Conservation (phyloP, 2,113 vertebrate genomes). For the Daboia siamensis region DNA sequence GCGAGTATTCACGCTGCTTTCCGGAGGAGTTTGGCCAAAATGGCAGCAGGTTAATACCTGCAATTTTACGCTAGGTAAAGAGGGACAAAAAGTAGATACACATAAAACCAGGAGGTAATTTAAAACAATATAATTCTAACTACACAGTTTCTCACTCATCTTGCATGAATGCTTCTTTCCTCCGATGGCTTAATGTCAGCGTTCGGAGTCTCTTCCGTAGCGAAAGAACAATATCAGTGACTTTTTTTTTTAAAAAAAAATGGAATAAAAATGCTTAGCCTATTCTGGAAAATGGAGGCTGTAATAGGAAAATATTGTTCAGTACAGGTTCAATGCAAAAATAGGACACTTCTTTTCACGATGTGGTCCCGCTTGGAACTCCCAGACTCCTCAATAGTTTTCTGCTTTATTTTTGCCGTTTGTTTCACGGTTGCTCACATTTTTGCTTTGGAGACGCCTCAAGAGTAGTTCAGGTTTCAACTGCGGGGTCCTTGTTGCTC, state of each 20-base stretch:
- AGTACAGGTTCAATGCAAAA: background rate
- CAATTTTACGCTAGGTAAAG: slow-evolving; percentile 70
- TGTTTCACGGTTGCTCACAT: too few species aligned
- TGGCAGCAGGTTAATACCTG: slow-evolving; percentile 63
- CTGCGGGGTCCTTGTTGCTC: too few species aligned
- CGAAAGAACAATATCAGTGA: slow-evolving; percentile 33
- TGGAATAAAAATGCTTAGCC: slow-evolving; percentile 30
- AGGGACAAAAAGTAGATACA: slow-evolving; percentile 62
- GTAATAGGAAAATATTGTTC: background rate
- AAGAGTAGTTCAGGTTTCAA: too few species aligned
- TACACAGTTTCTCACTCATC: slow-evolving; percentile 54
- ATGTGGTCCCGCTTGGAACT: too few species aligned
- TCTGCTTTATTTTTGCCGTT: background rate
- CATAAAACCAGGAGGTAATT: slow-evolving; percentile 68
- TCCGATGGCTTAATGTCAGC: slow-evolving; percentile 58
- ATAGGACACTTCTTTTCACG: background rate
- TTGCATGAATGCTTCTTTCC: slow-evolving; percentile 56
- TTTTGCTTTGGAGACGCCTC: too few species aligned
- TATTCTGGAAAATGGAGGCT: slow-evolving; percentile 15
- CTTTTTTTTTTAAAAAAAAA: slow-evolving; percentile 29
- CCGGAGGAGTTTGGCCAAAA: slow-evolving; percentile 54
- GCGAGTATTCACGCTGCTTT: slow-evolving; percentile 47
- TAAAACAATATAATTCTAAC: slow-evolving; percentile 70
- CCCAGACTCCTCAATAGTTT: background rate
- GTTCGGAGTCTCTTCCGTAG: slow-evolving; percentile 49